Conservation (phyloP, 2,888 invertebrate genomes). For the Tuberolachnus salignus region DNA sequence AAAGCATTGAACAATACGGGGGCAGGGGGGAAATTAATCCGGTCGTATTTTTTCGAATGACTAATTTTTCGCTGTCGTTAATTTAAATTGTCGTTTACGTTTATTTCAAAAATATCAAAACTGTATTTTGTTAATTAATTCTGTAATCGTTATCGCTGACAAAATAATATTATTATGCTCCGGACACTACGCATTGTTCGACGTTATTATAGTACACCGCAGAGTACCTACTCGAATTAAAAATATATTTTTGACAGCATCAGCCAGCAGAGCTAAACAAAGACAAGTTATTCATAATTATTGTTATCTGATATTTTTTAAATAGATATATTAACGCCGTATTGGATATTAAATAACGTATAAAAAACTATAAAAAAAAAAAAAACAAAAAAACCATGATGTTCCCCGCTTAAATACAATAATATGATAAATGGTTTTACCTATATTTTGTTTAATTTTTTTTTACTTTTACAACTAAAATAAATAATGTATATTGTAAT, state of each 20-base stretch:
- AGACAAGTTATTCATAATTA: neutral
- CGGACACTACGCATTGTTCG: neutral
- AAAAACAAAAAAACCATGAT: too few relatives aligned
- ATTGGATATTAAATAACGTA: too few relatives aligned
- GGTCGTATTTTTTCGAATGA: conserved; percentile 7
- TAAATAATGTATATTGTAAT: too few relatives aligned
- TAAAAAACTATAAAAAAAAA: too few relatives aligned
- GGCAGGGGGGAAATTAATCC: too few relatives aligned
- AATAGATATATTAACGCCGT: too few relatives aligned
- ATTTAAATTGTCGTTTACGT: neutral
- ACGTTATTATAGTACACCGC: too few relatives aligned
- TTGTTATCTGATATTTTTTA: too few relatives aligned
- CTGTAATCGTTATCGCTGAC: neutral
- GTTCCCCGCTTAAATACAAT: too few relatives aligned
- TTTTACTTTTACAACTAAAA: too few relatives aligned
- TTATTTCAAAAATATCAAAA: neutral
- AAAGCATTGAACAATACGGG: conserved; percentile 4
- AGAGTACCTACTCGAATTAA: neutral
- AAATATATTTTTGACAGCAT: conserved; percentile 3
- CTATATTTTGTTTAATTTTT: too few relatives aligned
- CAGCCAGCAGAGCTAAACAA: neutral
- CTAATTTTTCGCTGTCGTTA: neutral
- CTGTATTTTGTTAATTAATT: neutral
- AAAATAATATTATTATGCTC: neutral
- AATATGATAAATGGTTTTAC: too few relatives aligned